Conservation (phyloP, 2,113 vertebrate species). For the Dicaeum eximium region DNA sequence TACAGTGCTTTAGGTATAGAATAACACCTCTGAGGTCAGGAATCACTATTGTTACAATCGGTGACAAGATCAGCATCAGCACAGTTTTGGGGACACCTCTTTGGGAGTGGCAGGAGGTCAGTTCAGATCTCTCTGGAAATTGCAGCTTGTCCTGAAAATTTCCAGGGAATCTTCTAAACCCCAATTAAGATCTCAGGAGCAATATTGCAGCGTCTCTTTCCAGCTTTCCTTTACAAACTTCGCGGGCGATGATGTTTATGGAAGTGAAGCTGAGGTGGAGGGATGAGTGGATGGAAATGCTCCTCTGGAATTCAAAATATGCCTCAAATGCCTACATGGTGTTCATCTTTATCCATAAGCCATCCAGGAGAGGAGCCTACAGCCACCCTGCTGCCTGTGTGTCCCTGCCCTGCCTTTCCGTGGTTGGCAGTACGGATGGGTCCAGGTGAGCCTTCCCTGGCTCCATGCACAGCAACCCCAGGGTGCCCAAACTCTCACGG, state of each 20-base stretch:
- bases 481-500: rapidly evolving
- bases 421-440: rapidly evolving
- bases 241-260: background rate
- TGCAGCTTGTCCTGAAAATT: background rate
- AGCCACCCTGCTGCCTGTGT: background rate
- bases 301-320: background rate
- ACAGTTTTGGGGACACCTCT: background rate
- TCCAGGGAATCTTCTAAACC: background rate
- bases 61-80: background rate
- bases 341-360: background rate
- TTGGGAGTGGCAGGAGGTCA: background rate
- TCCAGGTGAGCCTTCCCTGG: background rate
- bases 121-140: background rate
- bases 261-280: background rate
- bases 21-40: background rate
- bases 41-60: background rate
- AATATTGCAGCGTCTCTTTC: background rate
- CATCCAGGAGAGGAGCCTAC: background rate
- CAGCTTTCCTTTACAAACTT: background rate
- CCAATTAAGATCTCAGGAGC: background rate
- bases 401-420: background rate
- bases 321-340: rapidly evolving
- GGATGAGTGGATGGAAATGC: background rate
- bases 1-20: background rate
- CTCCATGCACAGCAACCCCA: rapidly evolving